Evolutionary conservation across 2,797 vertebrate species (phyloP), one percentile per base, ranked within the genome.

Genomic region (Psittacula echo): DNA sequence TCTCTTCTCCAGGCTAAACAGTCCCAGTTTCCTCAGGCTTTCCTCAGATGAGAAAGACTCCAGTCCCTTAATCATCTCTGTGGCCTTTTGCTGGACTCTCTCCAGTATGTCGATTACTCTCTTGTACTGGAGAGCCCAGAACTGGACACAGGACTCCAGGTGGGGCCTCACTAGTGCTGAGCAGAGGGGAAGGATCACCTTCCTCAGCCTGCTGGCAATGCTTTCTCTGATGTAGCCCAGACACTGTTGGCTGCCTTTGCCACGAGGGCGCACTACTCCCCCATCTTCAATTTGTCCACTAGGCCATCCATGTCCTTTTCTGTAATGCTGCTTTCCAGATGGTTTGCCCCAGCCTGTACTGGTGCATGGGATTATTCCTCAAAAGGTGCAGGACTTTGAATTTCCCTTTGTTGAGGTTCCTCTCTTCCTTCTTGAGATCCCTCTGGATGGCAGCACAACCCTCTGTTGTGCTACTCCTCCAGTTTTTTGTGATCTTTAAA

Each of bases 251-350:
- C 70, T 0, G 3, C 9, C 61, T 90, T 75, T 95, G 70, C 95
- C 94, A 93, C 50, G 77, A 96, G 94, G 86, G 89, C 27, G 54
- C 90, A 90, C 86, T 95, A 86, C 96, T 92, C 92, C 88, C 66
- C 91, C 80, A 83, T 51, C 92, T 95, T 90, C 93, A 61, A 32
- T 41, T 67, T 42, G 58, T 75, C 92, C 83, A 26, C 58, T 5
- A 30, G 48, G 12, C 32, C 60, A 50, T 12, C 30, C 73, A 56
- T 12, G 34, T 62, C 29, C 30, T 53, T 90, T 51, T 34, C 80
- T 1, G 1, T 13, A 50, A 61, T 45, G 56, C 51, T 72, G 26
- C 26, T 84, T 88, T 62, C 58, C 15, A 10, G 39, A n/a, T 7
- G 66, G 45, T 60, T 86, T 75, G 37, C 41, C 62, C 34, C 66